Conservation (phyloP, 2,113 vertebrate species). For the Pseudorasbora parva region DNA sequence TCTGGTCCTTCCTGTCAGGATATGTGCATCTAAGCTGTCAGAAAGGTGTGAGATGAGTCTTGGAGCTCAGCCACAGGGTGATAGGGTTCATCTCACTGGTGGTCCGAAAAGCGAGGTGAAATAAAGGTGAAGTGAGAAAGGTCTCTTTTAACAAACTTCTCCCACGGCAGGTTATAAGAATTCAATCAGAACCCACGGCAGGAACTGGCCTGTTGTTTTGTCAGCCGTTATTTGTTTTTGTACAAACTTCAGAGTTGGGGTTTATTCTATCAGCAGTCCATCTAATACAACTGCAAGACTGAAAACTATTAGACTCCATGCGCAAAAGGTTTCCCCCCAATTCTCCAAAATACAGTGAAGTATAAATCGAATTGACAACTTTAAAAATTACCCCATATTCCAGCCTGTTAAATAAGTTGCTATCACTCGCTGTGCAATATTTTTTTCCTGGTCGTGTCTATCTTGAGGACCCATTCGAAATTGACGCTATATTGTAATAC, state of each 20-base stretch:
- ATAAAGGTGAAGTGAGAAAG: constrained; percentile 2
- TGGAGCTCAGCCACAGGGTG: background rate
- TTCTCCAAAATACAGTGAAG: constrained; percentile 2
- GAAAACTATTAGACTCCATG: constrained; percentile 16
- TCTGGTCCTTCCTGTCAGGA: background rate
- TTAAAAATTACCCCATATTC: background rate
- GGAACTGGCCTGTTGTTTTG: background rate
- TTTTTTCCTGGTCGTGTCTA: background rate
- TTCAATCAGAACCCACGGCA: background rate
- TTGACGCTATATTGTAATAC: background rate
- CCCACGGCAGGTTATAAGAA: constrained; percentile 7
- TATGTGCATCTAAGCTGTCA: background rate
- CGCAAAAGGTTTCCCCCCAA: constrained; percentile 13
- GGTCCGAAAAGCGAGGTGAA: constrained; percentile 24
- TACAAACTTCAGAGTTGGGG: constrained; percentile 4
- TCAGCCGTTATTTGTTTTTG: constrained; percentile 21
- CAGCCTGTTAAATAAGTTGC: background rate
- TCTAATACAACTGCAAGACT: constrained; percentile 8
- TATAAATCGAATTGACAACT: constrained; percentile 24
- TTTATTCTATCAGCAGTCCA: constrained; percentile 23
- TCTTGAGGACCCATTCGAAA: background rate
- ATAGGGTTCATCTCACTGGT: constrained; percentile 15
- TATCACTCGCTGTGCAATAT: background rate
- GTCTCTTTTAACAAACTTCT: constrained; percentile 11
- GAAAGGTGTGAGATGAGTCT: constrained; percentile 13